Evolutionary conservation across 2,888 invertebrate genomes (phyloP).

Genomic region (Metellina segmentata): DNA sequence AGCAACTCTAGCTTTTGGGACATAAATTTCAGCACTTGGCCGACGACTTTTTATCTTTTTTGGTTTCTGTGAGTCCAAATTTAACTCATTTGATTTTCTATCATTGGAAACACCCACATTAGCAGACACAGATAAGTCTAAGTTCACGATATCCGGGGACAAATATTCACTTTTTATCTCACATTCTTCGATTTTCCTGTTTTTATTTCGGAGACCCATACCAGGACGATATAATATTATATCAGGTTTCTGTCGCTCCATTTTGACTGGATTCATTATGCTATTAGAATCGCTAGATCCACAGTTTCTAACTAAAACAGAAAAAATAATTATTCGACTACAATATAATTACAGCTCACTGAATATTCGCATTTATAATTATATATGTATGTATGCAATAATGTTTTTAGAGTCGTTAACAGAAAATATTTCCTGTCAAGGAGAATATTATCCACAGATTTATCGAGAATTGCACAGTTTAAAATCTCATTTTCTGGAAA

Average conservation of each 20-base stretch:
- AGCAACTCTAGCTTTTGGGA: conserved; percentile 62
- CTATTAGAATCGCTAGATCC: background rate
- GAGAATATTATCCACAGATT: no score
- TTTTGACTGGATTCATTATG: background rate
- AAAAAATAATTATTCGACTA: background rate
- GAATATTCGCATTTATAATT: background rate
- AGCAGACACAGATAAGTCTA: background rate
- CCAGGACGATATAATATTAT: conserved; percentile 89
- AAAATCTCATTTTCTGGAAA: no score
- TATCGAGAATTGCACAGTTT: no score
- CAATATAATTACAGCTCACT: background rate
- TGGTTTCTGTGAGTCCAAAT: conserved; percentile 11
- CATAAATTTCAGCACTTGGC: conserved; percentile 70
- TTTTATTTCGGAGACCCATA: conserved; percentile 84
- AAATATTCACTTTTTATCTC: background rate
- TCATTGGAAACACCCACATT: background rate
- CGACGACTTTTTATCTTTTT: conserved; percentile 54
- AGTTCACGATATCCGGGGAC: background rate
- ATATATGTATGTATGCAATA: background rate
- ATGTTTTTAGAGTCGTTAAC: background rate
- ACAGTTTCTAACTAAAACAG: conserved; percentile 32
- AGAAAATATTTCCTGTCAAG: background rate
- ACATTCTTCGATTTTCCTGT: conserved; percentile 32
- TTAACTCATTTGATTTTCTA: background rate
- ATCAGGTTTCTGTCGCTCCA: conserved; percentile 82